Conservation (phyloP, 2,797 vertebrate genomes). For the Apogon hyalosoma region DNA sequence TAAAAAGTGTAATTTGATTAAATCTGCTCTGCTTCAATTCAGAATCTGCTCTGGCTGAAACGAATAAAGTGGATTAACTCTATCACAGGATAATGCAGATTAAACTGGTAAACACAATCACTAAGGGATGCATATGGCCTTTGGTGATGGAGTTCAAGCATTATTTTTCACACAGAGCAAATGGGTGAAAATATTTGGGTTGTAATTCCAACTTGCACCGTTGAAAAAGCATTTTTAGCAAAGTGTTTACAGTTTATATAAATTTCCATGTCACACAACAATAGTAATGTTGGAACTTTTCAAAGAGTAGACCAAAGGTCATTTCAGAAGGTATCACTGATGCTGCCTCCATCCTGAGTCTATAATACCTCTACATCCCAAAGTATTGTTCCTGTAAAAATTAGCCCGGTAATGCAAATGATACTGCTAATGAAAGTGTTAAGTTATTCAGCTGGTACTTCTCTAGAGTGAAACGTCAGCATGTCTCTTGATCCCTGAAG, state of each 20-base stretch:
- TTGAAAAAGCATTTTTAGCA: slow-evolving; percentile 1
- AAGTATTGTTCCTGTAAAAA: slow-evolving; percentile 43
- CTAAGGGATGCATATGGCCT: slow-evolving; percentile 74
- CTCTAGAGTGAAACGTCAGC: slow-evolving; percentile 78
- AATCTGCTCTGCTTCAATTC: slow-evolving; percentile 80
- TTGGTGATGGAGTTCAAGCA: slow-evolving; percentile 35
- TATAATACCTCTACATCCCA: slow-evolving; percentile 22
- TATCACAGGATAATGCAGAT: slow-evolving; percentile 79
- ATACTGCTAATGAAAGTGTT: slow-evolving; percentile 73
- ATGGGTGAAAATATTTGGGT: slow-evolving; percentile 37
- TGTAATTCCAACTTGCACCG: slow-evolving; percentile 35
- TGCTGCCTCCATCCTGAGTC: slow-evolving; percentile 5
- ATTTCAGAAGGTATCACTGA: slow-evolving; percentile 8
- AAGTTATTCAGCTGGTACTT: slow-evolving; percentile 73
- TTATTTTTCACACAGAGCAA: slow-evolving; percentile 32
- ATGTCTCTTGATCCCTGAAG: slow-evolving; percentile 80
- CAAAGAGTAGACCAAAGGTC: neutral
- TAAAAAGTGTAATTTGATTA: slow-evolving; percentile 80
- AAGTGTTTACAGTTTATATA: neutral
- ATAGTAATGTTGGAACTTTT: slow-evolving; percentile 1
- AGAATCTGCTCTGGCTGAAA: slow-evolving; percentile 77
- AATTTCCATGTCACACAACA: slow-evolving; percentile 32
- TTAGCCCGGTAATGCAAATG: slow-evolving; percentile 60
- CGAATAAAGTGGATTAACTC: slow-evolving; percentile 83
- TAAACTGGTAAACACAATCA: slow-evolving; percentile 79